Conservation (phyloP, 92 coral and sea anemone genomes). For the Virgularia gustaviana region DNA sequence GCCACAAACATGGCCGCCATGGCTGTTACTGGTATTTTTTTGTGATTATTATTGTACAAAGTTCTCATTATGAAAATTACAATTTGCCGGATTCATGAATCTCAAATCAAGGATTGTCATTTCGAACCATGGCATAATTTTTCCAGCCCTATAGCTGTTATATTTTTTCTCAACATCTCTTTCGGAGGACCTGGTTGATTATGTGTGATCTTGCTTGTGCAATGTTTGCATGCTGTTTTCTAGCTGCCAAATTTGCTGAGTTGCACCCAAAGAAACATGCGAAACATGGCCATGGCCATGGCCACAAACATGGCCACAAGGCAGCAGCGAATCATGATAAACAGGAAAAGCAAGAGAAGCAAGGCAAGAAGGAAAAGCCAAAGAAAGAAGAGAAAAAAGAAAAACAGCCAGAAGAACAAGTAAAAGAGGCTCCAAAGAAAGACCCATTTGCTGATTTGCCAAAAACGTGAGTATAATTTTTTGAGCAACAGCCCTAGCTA, state of each 20-base stretch:
- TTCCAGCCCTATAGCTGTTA: too few species aligned
- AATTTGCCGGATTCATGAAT: too few species aligned
- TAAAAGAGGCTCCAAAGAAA: conserved; percentile 56
- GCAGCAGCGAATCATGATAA: conserved; percentile 51
- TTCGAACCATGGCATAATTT: too few species aligned
- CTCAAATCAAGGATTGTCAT: too few species aligned
- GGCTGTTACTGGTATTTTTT: too few species aligned
- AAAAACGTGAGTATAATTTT: conserved; percentile 42
- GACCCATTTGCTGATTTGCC: conserved; percentile 50
- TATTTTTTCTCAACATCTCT: neutral
- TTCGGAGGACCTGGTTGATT: neutral
- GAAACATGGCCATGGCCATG: conserved; percentile 78
- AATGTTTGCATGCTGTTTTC: neutral
- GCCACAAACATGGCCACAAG: too few species aligned
- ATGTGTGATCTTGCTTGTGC: neutral
- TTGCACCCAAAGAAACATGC: conserved; percentile 69
- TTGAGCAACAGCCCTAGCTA: too few species aligned
- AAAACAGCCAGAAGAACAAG: conserved; percentile 56
- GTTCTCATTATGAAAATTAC: too few species aligned
- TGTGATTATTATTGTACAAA: too few species aligned
- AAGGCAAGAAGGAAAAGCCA: conserved; percentile 64
- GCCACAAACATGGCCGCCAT: too few species aligned
- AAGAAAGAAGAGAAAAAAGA: conserved; percentile 40
- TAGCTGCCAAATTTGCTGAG: conserved; percentile 78
- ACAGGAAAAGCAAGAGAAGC: too few species aligned